These are phyloP conservation scores for Diplodus sargus DNA, from an alignment of 2,797 vertebrate species.

Conservation along the genomic window DNA sequence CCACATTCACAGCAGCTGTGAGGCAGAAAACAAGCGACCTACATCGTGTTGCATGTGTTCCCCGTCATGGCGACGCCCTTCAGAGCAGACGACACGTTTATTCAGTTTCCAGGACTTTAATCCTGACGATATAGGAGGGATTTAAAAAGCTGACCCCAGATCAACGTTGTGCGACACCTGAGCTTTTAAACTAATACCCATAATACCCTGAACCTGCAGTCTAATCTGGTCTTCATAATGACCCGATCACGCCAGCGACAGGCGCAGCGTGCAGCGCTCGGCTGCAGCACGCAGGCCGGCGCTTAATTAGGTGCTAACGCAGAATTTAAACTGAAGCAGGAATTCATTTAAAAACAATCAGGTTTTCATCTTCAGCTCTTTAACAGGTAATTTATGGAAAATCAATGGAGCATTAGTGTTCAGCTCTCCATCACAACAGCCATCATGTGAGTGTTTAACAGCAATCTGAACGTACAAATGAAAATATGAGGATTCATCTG, in stretches of 20 bases:
- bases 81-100: constrained; percentile 6
- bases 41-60: not conserved
- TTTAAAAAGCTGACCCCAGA: constrained; percentile 20
- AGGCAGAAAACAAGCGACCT: no score
- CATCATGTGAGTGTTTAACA: not conserved
- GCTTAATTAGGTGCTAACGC: constrained; percentile 17
- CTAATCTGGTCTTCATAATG: not conserved
- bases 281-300: not conserved
- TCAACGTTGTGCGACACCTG: constrained; percentile 32
- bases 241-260: not conserved
- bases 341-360: not conserved
- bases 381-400: not conserved
- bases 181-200: constrained; percentile 38
- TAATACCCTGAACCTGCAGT: constrained; percentile 30
- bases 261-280: not conserved
- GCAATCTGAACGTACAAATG: not conserved
- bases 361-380: not conserved
- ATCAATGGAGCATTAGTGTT: not conserved
- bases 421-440: not conserved
- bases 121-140: constrained; percentile 14
- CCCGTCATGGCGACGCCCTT: constrained; percentile 12
- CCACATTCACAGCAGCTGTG: no score
- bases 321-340: not conserved
- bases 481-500: not conserved
- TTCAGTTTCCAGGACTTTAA: constrained; percentile 18